Percentiles rank a stretch among this genome's conserved stretches.
Conservation (phyloP, 2,888 invertebrate genomes). For the Drosophila subquinaria region DNA sequence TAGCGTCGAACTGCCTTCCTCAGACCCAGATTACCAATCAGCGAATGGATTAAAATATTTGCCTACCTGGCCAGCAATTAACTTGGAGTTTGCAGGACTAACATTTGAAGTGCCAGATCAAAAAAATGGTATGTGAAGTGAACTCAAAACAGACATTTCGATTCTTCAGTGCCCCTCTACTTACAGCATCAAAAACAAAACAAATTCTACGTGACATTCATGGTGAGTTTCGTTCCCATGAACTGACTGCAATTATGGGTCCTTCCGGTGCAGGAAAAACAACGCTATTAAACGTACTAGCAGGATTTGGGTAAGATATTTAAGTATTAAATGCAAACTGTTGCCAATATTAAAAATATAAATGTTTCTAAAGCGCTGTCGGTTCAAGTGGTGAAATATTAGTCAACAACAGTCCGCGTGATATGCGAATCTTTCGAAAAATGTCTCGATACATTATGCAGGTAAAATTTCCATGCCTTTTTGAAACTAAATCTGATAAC, state of each 20-base stretch:
- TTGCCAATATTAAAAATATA: not conserved
- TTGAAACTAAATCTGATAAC: not conserved
- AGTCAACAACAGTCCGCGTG: conserved; percentile 92
- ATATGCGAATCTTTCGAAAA: conserved; percentile 92
- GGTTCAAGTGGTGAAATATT: conserved; percentile 91
- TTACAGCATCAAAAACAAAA: conserved; percentile 87
- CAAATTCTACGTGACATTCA: conserved; percentile 92
- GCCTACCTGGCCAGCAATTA: conserved; percentile 90
- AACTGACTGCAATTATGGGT: conserved; percentile 96
- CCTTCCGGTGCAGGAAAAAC: conserved; percentile 97
- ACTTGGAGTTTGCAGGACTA: conserved; percentile 94
- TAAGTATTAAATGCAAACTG: not conserved
- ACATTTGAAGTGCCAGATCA: conserved; percentile 92
- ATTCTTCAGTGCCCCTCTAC: not conserved
- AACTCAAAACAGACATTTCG: not conserved
- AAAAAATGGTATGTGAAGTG: conserved; percentile 87
- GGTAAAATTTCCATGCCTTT: conserved; percentile 29
- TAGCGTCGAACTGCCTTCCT: conserved; percentile 79
- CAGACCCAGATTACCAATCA: conserved; percentile 87
- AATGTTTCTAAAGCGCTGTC: conserved; percentile 86
- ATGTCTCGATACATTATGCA: conserved; percentile 98
- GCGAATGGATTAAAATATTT: conserved; percentile 87
- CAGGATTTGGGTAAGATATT: conserved; percentile 93
- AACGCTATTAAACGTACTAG: conserved; percentile 94
- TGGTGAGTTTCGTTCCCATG: conserved; percentile 93